Evolutionary conservation across 2,113 vertebrate genomes (phyloP).

Genomic region (Catagonus wagneri): DNA sequence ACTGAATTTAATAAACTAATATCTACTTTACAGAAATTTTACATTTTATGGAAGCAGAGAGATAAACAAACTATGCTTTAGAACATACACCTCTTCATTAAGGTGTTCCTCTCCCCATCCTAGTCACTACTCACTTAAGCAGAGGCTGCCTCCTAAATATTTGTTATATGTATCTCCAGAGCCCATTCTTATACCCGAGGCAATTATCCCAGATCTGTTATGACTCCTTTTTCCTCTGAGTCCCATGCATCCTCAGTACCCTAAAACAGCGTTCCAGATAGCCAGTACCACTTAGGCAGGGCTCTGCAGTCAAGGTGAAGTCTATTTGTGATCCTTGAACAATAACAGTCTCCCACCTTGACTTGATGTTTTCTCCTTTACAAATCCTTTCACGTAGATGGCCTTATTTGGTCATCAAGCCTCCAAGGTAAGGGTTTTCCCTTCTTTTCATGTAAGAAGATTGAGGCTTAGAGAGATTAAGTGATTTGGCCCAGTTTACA

Average conservation of each 20-base stretch:
- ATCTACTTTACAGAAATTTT: not conserved
- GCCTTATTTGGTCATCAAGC: not conserved
- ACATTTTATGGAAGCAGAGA: not conserved
- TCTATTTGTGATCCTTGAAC: not conserved
- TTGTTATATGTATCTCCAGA: not conserved
- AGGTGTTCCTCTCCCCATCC: no score
- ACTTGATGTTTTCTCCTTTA: not conserved
- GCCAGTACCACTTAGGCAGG: not conserved
- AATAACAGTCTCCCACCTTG: not conserved
- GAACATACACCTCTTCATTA: not conserved
- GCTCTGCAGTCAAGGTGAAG: not conserved
- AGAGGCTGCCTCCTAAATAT: not conserved
- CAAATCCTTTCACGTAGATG: not conserved
- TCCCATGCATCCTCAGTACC: not conserved
- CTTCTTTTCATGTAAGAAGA: slow-evolving; percentile 1
- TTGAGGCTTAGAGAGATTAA: not conserved
- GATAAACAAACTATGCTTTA: not conserved
- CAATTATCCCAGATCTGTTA: not conserved
- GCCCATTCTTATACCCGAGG: not conserved
- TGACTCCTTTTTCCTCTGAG: not conserved
- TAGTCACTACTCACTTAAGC: no score
- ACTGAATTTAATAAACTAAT: not conserved
- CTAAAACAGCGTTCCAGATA: not conserved
- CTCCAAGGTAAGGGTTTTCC: not conserved
- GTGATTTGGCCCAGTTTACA: not conserved